A percentile compares a stretch with the other conserved stretches of the same genome.
These are phyloP conservation scores for Samia ricini DNA, from an alignment of 1,140 invertebrate species.

Conservation along the genomic window DNA sequence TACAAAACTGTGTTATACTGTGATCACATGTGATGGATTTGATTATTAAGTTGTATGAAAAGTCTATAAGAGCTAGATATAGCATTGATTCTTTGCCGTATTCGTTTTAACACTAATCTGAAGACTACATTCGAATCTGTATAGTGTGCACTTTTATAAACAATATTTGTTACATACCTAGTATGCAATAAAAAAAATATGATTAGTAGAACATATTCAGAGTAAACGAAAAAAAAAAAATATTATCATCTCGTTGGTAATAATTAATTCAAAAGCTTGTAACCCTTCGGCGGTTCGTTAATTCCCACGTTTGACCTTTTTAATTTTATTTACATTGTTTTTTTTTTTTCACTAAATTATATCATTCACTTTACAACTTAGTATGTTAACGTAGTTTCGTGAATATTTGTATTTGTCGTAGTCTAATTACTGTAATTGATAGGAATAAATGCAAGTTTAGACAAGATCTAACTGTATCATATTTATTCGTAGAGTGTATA, in stretches of 20 bases:
- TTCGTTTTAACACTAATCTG: too few relatives aligned
- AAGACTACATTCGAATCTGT: too few relatives aligned
- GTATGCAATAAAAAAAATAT: not conserved
- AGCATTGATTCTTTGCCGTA: too few relatives aligned
- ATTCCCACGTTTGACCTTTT: slow-evolving; percentile 26
- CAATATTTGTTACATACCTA: not conserved
- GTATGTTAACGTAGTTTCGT: not conserved
- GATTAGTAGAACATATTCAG: not conserved
- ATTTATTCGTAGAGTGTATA: too few relatives aligned
- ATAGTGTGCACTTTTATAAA: too few relatives aligned
- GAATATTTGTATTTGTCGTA: not conserved
- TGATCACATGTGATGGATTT: too few relatives aligned
- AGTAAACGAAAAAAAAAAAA: slow-evolving; percentile 9
- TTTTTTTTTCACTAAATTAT: slow-evolving; percentile 9
- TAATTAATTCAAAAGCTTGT: slow-evolving; percentile 29
- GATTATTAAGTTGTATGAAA: too few relatives aligned
- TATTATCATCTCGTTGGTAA: slow-evolving; percentile 25
- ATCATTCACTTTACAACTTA: slow-evolving; percentile 5
- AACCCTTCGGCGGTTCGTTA: slow-evolving; percentile 27
- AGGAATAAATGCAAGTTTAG: too few relatives aligned
- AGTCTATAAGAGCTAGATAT: too few relatives aligned
- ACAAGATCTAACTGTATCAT: too few relatives aligned
- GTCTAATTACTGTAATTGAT: too few relatives aligned
- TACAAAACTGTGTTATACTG: too few relatives aligned
- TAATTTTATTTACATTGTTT: slow-evolving; percentile 22